A percentile compares a stretch with the other conserved stretches of the same genome.
Conservation (phyloP, 2,888 invertebrate species). For the Sinohyriopsis cumingii region DNA sequence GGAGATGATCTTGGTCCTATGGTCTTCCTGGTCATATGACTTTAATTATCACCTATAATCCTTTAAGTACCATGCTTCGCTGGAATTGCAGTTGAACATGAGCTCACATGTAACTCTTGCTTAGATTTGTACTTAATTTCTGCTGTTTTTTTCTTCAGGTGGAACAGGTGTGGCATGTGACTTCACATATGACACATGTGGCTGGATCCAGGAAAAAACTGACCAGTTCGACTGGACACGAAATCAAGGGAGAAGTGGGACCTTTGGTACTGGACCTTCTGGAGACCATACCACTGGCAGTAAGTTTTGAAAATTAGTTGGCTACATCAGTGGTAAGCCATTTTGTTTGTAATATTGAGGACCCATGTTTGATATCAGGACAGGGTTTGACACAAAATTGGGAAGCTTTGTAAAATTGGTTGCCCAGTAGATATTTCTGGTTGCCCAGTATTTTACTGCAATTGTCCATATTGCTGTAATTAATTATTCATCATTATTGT, state of each 20-base stretch:
- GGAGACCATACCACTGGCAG: constrained; percentile 59
- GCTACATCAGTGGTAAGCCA: neutral
- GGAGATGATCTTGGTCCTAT: too few relatives aligned
- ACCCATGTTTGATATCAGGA: too few relatives aligned
- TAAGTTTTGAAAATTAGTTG: constrained; percentile 19
- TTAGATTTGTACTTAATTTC: neutral
- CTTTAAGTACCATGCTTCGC: neutral
- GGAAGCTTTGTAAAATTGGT: too few relatives aligned
- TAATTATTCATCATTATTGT: too few relatives aligned
- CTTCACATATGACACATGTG: constrained; percentile 55
- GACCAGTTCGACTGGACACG: constrained; percentile 58
- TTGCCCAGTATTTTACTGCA: too few relatives aligned
- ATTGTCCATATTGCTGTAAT: too few relatives aligned
- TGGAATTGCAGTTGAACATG: neutral
- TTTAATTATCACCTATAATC: neutral
- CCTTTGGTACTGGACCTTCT: constrained; percentile 50
- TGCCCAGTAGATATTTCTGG: too few relatives aligned
- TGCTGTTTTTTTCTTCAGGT: constrained; percentile 21
- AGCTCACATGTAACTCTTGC: neutral
- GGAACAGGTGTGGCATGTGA: constrained; percentile 45
- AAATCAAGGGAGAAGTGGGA: constrained; percentile 41
- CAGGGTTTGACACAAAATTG: too few relatives aligned
- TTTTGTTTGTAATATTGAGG: neutral
- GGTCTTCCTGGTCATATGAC: too few relatives aligned
- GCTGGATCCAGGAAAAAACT: constrained; percentile 52